A percentile compares a stretch with the other conserved stretches of the same genome.
Evolutionary conservation across 2,797 vertebrate species (phyloP).

Genomic region (Fistularia tabacaria): DNA sequence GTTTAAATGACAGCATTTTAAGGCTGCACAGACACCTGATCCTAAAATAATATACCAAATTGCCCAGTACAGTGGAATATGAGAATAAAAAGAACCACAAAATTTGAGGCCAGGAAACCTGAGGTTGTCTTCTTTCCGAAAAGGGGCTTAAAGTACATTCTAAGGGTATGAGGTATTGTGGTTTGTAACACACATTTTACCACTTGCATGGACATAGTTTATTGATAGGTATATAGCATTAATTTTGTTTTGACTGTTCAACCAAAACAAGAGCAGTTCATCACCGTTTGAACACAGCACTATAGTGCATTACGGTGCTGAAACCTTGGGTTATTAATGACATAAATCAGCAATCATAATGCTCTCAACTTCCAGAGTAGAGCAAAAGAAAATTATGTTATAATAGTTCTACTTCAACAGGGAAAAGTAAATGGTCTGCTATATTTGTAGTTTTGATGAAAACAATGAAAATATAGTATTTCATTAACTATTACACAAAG

Average conservation of each 20-base stretch:
- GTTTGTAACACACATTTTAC: conserved; percentile 19
- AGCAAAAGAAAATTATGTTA: too few species aligned
- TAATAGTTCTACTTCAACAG: too few species aligned
- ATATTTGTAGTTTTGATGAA: too few species aligned
- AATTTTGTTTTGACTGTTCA: conserved; percentile 6
- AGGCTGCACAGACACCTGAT: conserved; percentile 29
- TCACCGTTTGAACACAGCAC: background rate
- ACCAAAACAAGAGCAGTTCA: background rate
- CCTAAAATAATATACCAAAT: conserved; percentile 55
- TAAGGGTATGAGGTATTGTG: conserved; percentile 44
- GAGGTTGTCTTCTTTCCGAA: conserved; percentile 51
- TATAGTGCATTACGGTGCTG: background rate
- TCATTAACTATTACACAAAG: too few species aligned
- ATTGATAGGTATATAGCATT: conserved; percentile 3
- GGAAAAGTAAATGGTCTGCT: too few species aligned
- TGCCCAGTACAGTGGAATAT: conserved; percentile 52
- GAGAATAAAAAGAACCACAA: conserved; percentile 54
- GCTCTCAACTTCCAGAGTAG: too few species aligned
- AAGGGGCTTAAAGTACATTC: conserved; percentile 49
- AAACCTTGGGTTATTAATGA: too few species aligned
- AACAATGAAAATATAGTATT: too few species aligned
- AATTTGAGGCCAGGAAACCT: conserved; percentile 47
- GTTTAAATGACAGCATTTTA: conserved; percentile 42
- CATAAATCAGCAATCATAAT: too few species aligned
- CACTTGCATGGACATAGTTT: conserved; percentile 7